phyloP scores from a whole-genome alignment of 2,113 vertebrate species.

The Crotophaga sulcirostris region DNA sequence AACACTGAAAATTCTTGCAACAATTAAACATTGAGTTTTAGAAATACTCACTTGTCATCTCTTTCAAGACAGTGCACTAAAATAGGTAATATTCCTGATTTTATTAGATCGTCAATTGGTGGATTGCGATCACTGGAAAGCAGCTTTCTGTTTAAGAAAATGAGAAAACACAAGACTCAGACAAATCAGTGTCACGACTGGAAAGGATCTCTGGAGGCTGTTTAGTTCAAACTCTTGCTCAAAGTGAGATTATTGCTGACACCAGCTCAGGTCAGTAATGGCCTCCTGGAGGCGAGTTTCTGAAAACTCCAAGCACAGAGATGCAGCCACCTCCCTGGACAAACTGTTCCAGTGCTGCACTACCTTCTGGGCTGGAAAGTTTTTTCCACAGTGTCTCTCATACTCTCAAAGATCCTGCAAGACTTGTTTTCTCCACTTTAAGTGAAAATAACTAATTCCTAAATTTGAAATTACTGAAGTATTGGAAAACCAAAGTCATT shows the following conservation, averaged over 20 bases:
- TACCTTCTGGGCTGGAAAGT: not conserved
- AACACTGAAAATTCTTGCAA: not conserved
- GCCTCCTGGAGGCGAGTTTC: not conserved
- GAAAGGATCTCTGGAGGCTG: not conserved
- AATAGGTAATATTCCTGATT: constrained; percentile 98
- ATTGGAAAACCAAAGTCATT: not conserved
- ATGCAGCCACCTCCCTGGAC: no score
- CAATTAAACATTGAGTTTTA: not conserved
- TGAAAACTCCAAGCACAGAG: not conserved
- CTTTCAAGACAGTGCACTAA: constrained; percentile 98
- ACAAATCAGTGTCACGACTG: not conserved
- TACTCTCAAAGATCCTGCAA: not conserved
- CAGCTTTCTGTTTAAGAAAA: constrained; percentile 84
- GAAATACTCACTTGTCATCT: constrained; percentile 94
- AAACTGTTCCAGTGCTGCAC: not conserved
- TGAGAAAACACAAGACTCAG: not conserved
- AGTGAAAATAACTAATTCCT: not conserved
- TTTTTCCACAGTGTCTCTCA: not conserved
- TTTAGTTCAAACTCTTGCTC: not conserved
- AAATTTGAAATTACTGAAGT: not conserved
- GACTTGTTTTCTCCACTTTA: not conserved
- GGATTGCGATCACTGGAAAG: constrained; percentile 98
- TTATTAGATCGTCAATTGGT: constrained; percentile 97
- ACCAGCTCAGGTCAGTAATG: not conserved
- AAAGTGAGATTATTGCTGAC: not conserved